A percentile compares a stretch with the other conserved stretches of the same genome.
Conservation (phyloP, 2,113 vertebrate genomes). For the Theristicus caerulescens region DNA sequence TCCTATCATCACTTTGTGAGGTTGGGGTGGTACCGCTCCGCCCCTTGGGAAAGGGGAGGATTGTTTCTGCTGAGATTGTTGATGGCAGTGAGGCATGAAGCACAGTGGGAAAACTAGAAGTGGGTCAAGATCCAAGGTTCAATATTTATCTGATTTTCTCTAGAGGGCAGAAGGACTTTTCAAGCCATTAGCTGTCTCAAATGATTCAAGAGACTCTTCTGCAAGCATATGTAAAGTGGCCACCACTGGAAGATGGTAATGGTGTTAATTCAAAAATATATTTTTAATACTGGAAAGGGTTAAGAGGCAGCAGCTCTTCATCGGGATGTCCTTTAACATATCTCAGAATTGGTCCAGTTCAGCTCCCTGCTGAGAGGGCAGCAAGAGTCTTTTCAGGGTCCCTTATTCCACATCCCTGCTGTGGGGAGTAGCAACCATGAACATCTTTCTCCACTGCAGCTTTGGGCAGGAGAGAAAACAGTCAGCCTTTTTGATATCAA, state of each 20-base stretch:
- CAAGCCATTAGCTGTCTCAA: not conserved
- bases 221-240: not conserved
- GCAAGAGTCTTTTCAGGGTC: not conserved
- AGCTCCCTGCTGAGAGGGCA: not conserved
- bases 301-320: not conserved
- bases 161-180: not conserved
- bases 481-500: not conserved
- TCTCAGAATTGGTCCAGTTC: not conserved
- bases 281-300: not conserved
- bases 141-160: not conserved
- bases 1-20: not conserved
- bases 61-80: not conserved
- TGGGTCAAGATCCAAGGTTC: not conserved
- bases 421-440: not conserved
- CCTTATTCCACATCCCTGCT: not conserved
- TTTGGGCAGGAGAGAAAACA: not conserved
- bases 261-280: not conserved
- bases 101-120: not conserved
- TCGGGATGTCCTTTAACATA: not conserved
- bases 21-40: not conserved
- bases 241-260: not conserved
- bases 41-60: not conserved
- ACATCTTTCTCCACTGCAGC: not conserved
- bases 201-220: not conserved
- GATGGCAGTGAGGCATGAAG: not conserved